Conservation (phyloP, 1,140 invertebrate genomes). For the Caenorhabditis latens region DNA sequence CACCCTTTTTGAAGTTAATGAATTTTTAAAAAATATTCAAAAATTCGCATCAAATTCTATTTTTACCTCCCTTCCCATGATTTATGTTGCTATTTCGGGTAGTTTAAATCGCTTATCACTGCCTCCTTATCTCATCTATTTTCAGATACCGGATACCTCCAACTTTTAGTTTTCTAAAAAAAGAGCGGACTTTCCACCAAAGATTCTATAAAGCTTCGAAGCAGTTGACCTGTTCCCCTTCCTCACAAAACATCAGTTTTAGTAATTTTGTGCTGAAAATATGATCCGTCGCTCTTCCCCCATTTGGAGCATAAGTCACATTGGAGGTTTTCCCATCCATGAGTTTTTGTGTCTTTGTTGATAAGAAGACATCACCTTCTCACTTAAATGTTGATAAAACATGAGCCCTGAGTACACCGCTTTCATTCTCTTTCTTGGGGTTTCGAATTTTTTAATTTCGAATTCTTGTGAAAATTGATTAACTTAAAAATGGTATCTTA, state of each 20-base stretch:
- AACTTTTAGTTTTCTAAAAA: too few species aligned
- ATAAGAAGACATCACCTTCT: constrained; percentile 5
- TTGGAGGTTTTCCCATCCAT: constrained; percentile 1
- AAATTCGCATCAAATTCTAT: too few species aligned
- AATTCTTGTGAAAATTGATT: not conserved
- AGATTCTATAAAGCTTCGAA: too few species aligned
- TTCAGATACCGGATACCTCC: not conserved
- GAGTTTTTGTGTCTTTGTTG: not conserved
- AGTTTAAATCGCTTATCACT: too few species aligned
- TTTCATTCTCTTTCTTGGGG: not conserved
- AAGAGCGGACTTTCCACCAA: too few species aligned
- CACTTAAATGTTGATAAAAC: not conserved
- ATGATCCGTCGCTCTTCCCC: not conserved
- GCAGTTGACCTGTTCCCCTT: too few species aligned
- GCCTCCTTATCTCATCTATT: not conserved
- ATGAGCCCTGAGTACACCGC: not conserved
- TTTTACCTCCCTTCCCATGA: too few species aligned
- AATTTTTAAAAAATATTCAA: too few species aligned
- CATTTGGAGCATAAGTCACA: not conserved
- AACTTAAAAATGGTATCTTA: too few species aligned
- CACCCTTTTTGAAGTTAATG: too few species aligned
- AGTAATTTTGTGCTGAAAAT: not conserved
- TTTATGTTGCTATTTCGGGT: not conserved
- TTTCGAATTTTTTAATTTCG: not conserved
- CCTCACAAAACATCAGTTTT: not conserved